Evolutionary conservation across 2,888 invertebrate genomes (phyloP).

Genomic region (Nemotelus nigrinus): DNA sequence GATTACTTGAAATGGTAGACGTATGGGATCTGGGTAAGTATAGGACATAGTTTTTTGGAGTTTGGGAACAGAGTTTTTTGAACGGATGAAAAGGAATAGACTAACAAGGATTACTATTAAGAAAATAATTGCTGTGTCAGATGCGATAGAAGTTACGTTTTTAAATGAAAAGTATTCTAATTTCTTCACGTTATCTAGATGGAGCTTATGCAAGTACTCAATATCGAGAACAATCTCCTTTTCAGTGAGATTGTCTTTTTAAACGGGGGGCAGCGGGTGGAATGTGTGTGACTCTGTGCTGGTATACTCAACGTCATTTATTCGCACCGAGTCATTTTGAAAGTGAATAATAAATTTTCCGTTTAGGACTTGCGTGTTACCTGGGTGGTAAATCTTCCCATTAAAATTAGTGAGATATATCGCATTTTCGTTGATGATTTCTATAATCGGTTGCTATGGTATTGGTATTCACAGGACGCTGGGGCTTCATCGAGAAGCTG

Average conservation of each 20-base stretch:
- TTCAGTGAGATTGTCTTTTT: neutral
- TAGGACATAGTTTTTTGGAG: neutral
- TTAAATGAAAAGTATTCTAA: neutral
- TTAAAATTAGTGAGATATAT: conserved; percentile 26
- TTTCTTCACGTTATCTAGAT: conserved; percentile 10
- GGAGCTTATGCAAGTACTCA: neutral
- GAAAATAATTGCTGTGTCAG: neutral
- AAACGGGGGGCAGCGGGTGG: neutral
- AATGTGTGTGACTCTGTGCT: neutral
- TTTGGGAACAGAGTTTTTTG: neutral
- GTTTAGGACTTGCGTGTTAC: neutral
- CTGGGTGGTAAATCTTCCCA: neutral
- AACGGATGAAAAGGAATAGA: neutral
- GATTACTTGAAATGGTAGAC: too few species aligned
- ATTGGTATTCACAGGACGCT: neutral
- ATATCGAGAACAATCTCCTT: neutral
- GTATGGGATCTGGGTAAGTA: neutral
- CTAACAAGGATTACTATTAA: neutral
- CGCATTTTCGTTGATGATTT: conserved; percentile 2
- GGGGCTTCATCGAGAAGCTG: neutral
- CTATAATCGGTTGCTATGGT: neutral
- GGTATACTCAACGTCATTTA: neutral
- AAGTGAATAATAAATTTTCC: neutral
- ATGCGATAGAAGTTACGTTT: neutral
- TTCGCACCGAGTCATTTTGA: neutral